These are phyloP conservation scores for Apogon talboti DNA, from an alignment of 2,797 vertebrate species.

Conservation along the genomic window DNA sequence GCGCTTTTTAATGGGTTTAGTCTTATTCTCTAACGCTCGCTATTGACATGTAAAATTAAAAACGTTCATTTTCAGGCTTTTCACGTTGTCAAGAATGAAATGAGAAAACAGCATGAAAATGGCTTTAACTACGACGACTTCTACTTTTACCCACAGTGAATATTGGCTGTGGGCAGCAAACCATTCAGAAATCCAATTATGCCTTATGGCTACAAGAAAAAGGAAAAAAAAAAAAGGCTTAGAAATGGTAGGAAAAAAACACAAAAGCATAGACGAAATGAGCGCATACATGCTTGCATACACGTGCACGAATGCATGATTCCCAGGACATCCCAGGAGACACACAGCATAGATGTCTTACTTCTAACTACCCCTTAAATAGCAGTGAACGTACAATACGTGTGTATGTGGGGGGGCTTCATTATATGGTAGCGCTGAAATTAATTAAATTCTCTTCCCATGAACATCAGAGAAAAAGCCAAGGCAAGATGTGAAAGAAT, in stretches of 20 bases:
- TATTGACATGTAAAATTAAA: constrained; percentile 9
- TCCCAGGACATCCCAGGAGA: constrained; percentile 26
- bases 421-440: constrained; percentile 44
- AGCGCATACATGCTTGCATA: not conserved
- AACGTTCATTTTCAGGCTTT: constrained; percentile 13
- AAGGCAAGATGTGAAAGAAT: constrained; percentile 53
- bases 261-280: constrained; percentile 12
- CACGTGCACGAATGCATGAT: constrained; percentile 23
- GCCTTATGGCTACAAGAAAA: constrained; percentile 13
- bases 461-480: constrained; percentile 40
- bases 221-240: constrained; percentile 34
- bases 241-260: constrained; percentile 2
- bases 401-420: constrained; percentile 23
- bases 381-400: constrained; percentile 2
- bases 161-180: constrained; percentile 34
- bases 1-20: too few species aligned
- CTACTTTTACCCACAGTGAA: constrained; percentile 7
- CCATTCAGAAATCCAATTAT: constrained; percentile 44
- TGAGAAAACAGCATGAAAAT: constrained; percentile 34
- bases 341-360: constrained; percentile 4
- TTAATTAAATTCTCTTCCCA: constrained; percentile 56
- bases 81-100: constrained; percentile 16
- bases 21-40: too few species aligned
- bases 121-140: constrained; percentile 20
- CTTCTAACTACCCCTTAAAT: constrained; percentile 53